Base-by-base conservation (phyloP, 2,888 invertebrate genomes). In the Siphlonurus alternatus region DNA sequence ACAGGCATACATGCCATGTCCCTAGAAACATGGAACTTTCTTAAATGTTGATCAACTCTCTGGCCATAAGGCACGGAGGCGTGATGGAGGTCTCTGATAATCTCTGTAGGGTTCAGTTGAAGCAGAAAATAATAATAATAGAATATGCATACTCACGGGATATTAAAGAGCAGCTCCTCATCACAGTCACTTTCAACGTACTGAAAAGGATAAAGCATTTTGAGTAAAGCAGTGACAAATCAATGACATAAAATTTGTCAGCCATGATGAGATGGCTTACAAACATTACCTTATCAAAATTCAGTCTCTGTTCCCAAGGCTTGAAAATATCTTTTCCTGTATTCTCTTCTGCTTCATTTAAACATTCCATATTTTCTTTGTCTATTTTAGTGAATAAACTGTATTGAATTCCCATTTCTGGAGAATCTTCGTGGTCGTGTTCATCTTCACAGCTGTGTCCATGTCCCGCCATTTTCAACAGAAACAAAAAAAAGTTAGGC, bases 121-220 rank as follows among this genome's bases (percentile, higher is more conserved):
- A n/a, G n/a, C n/a, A n/a, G n/a, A n/a, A n/a, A n/a, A n/a, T n/a
- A n/a, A n/a, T n/a, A n/a, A n/a, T n/a, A n/a, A n/a, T n/a, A 38
- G 38, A 65, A 63, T 60, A 63, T 19, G 59, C 18, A 61, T 67
- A 79, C 82, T 79, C 74, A 84, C 80, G 97, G 97, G 72, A 98
- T 92, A 74, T 96, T 97, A 74, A 99, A 94, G 1, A 99, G 78
- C 2, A 99, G 78, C 77, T 99, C 98, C 76, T 92, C 91, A 78
- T 98, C 98, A 1, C 85, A 88, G 81, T 98, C 98, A 78, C 97
- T 97, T 76, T 93, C 89, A 0, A 98, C 97, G 81, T 80, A 93
- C 94, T 96, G 75, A 23, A 79, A 76, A 67, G 67, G 70, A 76
- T 76, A 60, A 38, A 59, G n/a, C 23, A 63, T 25, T n/a, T 10